These are phyloP conservation scores for Bradypodion pumilum DNA, from an alignment of 2,797 vertebrate genomes.

Conservation along the genomic window DNA sequence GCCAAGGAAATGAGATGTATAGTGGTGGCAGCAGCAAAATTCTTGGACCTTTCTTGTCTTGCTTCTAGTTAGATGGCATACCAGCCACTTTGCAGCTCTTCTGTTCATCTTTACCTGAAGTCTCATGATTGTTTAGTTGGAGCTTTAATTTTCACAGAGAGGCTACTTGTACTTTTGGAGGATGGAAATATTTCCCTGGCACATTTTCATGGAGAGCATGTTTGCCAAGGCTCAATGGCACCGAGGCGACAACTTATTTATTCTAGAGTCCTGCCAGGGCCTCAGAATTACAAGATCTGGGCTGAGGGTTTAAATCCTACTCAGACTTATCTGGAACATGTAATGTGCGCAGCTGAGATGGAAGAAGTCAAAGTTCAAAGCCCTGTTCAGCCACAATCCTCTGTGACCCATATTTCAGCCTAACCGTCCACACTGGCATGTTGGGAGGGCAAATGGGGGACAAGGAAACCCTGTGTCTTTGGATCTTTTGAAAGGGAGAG, in stretches of 20 bases:
- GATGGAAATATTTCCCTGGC: background rate
- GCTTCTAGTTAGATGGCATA: background rate
- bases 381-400: background rate
- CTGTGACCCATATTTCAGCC: no score
- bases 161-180: background rate
- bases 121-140: background rate
- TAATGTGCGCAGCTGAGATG: background rate
- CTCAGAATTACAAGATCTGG: background rate
- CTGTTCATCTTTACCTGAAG: background rate
- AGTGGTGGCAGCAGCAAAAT: background rate
- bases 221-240: background rate
- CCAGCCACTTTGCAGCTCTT: background rate
- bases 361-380: no score
- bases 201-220: background rate
- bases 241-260: background rate
- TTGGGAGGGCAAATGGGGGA: no score
- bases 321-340: background rate
- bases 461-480: no score
- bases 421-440: no score
- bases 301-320: background rate
- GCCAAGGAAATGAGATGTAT: no score
- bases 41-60: background rate
- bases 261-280: background rate
- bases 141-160: background rate
- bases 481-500: no score